Conservation (phyloP, 2,888 invertebrate genomes). For the Rhagonycha lutea region DNA sequence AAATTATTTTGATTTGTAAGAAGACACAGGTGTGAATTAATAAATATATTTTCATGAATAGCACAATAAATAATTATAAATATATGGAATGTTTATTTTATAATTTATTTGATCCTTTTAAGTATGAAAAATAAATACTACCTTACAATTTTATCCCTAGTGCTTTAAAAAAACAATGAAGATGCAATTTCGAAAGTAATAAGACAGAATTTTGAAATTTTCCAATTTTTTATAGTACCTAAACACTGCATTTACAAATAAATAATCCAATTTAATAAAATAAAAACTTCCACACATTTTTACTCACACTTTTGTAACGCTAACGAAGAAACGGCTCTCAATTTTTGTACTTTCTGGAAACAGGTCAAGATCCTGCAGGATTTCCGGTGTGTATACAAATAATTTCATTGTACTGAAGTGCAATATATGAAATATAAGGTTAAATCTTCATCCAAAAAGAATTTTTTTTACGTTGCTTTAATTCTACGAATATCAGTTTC, state of each 20-base stretch:
- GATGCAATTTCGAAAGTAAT: not conserved
- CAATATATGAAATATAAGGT: too few relatives aligned
- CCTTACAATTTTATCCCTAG: not conserved
- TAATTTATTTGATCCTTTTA: not conserved
- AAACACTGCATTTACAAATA: not conserved
- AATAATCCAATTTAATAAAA: not conserved
- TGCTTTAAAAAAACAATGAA: too few relatives aligned
- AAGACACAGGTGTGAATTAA: slow-evolving; percentile 13
- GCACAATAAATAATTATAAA: slow-evolving; percentile 35
- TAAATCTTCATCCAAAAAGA: too few relatives aligned
- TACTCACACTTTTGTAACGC: not conserved
- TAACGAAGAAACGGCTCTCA: too few relatives aligned
- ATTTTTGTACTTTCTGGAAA: too few relatives aligned
- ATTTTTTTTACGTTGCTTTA: too few relatives aligned
- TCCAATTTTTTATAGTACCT: not conserved
- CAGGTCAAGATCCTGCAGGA: too few relatives aligned
- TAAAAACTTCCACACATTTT: not conserved
- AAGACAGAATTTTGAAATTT: not conserved
- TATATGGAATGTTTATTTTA: slow-evolving; percentile 22
- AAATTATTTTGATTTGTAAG: not conserved
- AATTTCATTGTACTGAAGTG: too few relatives aligned
- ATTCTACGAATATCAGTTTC: too few relatives aligned
- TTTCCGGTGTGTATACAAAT: too few relatives aligned
- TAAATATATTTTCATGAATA: slow-evolving; percentile 36
- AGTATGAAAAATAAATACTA: not conserved